Evolutionary conservation across 1,140 invertebrate genomes (phyloP), one percentile per base, ranked within the genome.

Genomic region (Caenorhabditis brenneri): DNA sequence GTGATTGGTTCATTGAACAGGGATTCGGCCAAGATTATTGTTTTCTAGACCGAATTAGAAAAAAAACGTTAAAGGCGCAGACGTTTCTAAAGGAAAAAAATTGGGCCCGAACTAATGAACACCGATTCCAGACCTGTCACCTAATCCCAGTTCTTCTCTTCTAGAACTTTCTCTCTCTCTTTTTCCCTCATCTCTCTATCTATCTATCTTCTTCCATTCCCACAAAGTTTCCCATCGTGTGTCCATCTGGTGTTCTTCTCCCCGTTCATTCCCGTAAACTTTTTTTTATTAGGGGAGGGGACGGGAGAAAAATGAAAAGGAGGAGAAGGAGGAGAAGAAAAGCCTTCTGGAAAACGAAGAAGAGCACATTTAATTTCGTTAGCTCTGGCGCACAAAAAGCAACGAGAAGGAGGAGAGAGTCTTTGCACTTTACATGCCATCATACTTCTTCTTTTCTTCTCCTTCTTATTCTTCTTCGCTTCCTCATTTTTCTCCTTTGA

Each of bases 361-460:
- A 80, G 46, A 31, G 27, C 51, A 51, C 48, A 53, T 80, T 55
- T 55, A 53, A 53, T 55, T 51, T 80, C 79, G 46, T 80, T 80
- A 53, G 46, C 79, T n/a, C n/a, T n/a, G n/a, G n/a, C 27, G 79
- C 51, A 80, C 48, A 80, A 55, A 80, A 55, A 80, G 79, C 46
- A 55, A 80, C 48, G 51, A 51, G n/a, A n/a, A n/a, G n/a, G n/a
- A n/a, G n/a, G n/a, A n/a, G n/a, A n/a, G n/a, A n/a, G 48, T 80
- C 79, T 55, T 80, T 80, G 48, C 79, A 51, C 51, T 80, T 55
- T 80, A 53, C 79, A 53, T 80, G 46, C 46, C 65, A 74, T 74
- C 65, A 74, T 74, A 74, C 79, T 55, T 53, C 29, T 79, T 22
- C n/a, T n/a, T 39, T 29, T n/a, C 42, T 9, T 29, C 24, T 39